Evolutionary conservation across 2,113 vertebrate species (phyloP).

Genomic region (Hepsetus odoe): DNA sequence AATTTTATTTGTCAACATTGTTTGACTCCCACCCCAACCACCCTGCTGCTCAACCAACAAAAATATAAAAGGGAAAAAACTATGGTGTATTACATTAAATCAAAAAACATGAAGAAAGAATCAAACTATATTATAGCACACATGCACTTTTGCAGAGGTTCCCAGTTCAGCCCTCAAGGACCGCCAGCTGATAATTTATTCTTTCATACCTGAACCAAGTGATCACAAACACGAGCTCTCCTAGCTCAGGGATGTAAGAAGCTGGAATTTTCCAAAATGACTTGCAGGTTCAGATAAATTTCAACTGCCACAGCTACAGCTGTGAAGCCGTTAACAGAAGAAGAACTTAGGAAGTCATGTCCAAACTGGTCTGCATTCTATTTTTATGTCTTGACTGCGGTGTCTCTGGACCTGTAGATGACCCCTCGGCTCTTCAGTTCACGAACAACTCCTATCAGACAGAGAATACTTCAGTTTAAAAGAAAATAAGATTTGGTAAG

Average conservation of each 20-base stretch:
- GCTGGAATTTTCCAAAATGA: not conserved
- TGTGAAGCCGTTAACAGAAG: not conserved
- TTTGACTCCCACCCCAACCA: not conserved
- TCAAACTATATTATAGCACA: not conserved
- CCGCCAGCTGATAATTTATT: not conserved
- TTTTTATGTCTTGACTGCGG: constrained; percentile 92
- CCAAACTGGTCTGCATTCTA: not conserved
- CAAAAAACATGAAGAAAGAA: constrained; percentile 6
- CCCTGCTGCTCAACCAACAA: too few species aligned
- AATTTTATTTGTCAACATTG: not conserved
- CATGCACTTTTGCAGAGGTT: too few species aligned
- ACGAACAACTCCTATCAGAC: constrained; percentile 86
- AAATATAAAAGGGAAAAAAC: not conserved
- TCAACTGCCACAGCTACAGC: not conserved
- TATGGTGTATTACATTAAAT: not conserved
- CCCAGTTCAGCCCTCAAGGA: not conserved
- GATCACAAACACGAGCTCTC: too few species aligned
- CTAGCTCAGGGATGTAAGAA: not conserved
- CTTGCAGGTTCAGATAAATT: not conserved
- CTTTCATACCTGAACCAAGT: not conserved
- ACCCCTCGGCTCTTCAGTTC: constrained; percentile 97
- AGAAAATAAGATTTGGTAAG: not conserved
- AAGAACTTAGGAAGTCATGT: not conserved
- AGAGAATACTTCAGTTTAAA: not conserved
- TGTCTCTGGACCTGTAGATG: constrained; percentile 97